phyloP scores from a whole-genome alignment of 2,113 vertebrate species.

The Camelus bactrianus region DNA sequence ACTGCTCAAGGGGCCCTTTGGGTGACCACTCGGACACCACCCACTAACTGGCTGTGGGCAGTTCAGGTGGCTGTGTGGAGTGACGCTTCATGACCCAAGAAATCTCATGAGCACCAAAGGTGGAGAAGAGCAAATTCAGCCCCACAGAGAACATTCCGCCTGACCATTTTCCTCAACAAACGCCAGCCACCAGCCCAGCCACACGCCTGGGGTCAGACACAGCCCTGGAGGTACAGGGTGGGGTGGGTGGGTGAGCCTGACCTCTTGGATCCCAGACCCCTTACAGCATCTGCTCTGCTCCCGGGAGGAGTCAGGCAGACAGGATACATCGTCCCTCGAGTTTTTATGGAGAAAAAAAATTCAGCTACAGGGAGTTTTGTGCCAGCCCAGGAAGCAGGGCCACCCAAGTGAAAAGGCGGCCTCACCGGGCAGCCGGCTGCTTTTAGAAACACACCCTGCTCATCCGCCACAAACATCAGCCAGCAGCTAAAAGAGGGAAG shows the following conservation, averaged over 20 bases:
- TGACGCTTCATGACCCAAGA: neutral
- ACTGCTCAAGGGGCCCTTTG: no score
- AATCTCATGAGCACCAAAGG: neutral
- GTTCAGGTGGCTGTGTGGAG: rapidly evolving
- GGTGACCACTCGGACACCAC: neutral
- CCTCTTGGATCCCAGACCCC: neutral
- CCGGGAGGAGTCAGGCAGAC: neutral
- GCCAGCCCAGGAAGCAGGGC: constrained; percentile 23
- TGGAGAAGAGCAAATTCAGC: neutral
- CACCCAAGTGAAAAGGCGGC: neutral
- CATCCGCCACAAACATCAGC: neutral
- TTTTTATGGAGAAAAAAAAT: neutral
- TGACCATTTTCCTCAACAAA: neutral
- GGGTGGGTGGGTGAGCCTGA: neutral
- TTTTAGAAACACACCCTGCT: constrained; percentile 3
- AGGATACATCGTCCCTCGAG: neutral
- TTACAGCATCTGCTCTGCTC: neutral
- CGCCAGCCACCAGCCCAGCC: neutral
- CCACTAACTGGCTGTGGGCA: neutral
- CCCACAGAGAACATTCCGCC: rapidly evolving
- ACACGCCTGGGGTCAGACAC: neutral
- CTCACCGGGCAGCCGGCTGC: neutral
- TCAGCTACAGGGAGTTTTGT: neutral
- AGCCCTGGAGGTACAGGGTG: no score
- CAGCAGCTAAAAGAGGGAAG: neutral